Base-by-base conservation (phyloP, 1,140 invertebrate genomes). In the Tenebrio molitor region DNA sequence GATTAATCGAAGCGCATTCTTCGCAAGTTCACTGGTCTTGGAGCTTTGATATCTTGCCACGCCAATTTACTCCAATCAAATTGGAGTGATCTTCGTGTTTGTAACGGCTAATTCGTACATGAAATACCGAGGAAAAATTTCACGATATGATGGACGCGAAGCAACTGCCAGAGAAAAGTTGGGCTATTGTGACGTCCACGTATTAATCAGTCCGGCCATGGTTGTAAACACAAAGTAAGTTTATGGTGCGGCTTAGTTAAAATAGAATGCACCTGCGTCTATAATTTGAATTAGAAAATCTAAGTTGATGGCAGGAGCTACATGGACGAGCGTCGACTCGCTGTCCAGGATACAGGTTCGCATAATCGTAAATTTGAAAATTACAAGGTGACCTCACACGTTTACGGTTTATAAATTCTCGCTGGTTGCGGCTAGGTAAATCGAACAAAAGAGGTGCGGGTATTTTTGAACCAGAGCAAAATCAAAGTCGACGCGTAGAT, bases 221-320 rank as follows among this genome's bases (percentile, higher is more conserved):
- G 29, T 33, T 33, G 29, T 33, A 33, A 39, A 39, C 36, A 29
- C 65, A 68, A 68, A 44, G 36, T 68, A 16, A 68, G 41, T 68
- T 68, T 46, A 68, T 68, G 39, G 10, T 14, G 5, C 5, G 15
- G 14, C 41, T 16, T 15, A 29, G 62, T 12, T 39, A 72, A 72
- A 65, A 72, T 72, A 72, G 70, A 41, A 15, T 29, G 62, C 70
- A 72, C 70, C 70, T 72, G 70, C 41, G 70, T 65, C 70, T 67
- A 72, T 72, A 72, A 63, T 66, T 72, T 50, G 41, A 58, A 72
- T 72, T 23, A 36, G 19, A 44, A 42, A 72, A 72, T n/a, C 29
- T 33, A 10, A 39, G 36, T 29, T 8, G 25, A 29, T 29, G 25
- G 3, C 25, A 29, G 3, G 3, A 29, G 8, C 8, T 29, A 29